phyloP scores from a whole-genome alignment of 30 jellyfish, hydroid and myxozoan species.

The Clytia hemisphaerica region DNA sequence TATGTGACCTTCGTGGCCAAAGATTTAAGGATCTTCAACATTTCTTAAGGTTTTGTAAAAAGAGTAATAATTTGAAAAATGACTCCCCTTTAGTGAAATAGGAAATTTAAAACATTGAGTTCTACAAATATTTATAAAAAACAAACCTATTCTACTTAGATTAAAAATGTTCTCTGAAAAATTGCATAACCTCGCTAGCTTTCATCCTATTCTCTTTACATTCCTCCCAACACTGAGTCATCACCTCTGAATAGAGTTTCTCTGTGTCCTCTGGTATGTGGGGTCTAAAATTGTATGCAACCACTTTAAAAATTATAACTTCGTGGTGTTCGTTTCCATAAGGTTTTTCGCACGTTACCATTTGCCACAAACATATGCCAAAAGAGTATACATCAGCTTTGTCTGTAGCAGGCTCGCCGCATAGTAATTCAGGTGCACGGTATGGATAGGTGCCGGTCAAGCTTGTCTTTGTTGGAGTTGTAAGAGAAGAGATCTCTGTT shows the following conservation, averaged over 20 bases:
- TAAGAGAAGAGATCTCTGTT: conserved; percentile 46
- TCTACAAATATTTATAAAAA: no score
- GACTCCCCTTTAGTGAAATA: no score
- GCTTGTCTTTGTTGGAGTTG: conserved; percentile 81
- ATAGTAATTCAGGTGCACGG: conserved; percentile 81
- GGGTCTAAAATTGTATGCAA: conserved; percentile 79
- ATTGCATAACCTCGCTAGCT: conserved; percentile 37
- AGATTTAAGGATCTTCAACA: no score
- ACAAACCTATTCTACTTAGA: no score
- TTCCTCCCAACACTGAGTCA: conserved; percentile 73
- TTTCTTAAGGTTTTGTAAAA: no score
- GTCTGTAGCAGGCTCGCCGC: conserved; percentile 62
- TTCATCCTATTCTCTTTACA: conserved; percentile 44
- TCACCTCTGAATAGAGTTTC: conserved; percentile 29
- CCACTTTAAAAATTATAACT: conserved; percentile 72
- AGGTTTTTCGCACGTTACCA: conserved; percentile 72
- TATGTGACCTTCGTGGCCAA: no score
- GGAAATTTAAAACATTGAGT: no score
- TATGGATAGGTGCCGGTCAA: conserved; percentile 83
- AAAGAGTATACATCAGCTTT: conserved; percentile 72
- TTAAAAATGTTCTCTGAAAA: no score
- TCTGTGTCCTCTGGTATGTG: conserved; percentile 43
- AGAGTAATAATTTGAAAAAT: no score
- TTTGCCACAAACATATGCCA: conserved; percentile 87
- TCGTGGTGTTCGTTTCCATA: conserved; percentile 76